These are phyloP conservation scores for Echinops telfairi DNA, from an alignment of 2,113 vertebrate genomes.

Conservation along the genomic window DNA sequence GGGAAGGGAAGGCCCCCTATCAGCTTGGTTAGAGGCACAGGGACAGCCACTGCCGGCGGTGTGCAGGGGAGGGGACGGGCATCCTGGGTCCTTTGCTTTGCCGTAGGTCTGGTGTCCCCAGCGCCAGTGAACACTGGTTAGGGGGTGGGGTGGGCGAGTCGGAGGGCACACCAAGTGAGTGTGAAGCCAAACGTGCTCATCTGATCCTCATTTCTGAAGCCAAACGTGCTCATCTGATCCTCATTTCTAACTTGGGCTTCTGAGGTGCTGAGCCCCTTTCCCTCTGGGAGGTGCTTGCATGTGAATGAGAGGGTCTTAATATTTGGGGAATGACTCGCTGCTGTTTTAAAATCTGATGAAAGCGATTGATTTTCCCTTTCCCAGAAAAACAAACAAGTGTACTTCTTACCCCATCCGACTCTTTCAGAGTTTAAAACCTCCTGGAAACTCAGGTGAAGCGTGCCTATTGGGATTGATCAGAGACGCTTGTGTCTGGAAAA, in stretches of 20 bases:
- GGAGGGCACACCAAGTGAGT: too few relatives aligned
- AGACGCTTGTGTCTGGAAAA: conserved; percentile 34
- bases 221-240: too few relatives aligned
- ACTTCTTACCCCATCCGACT: conserved; percentile 1
- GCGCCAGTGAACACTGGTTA: not conserved
- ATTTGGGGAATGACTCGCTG: not conserved
- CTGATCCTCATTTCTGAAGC: too few relatives aligned
- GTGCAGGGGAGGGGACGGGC: not conserved
- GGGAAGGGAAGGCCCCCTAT: not conserved
- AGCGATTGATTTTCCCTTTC: not conserved
- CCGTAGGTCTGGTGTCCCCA: not conserved
- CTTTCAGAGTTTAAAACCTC: not conserved
- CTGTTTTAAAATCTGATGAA: conserved; percentile 46
- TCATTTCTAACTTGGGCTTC: not conserved
- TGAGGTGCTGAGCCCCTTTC: not conserved
- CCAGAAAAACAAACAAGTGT: not conserved
- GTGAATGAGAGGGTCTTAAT: not conserved
- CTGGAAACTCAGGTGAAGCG: not conserved
- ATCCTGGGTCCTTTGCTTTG: not conserved
- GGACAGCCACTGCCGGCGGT: not conserved
- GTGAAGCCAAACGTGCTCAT: too few relatives aligned
- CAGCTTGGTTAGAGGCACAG: not conserved
- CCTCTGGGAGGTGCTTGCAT: not conserved
- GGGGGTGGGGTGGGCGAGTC: too few relatives aligned
- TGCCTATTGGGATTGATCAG: not conserved